phyloP scores from a whole-genome alignment of 2,113 vertebrate species.

The Vireo altiloquus region DNA sequence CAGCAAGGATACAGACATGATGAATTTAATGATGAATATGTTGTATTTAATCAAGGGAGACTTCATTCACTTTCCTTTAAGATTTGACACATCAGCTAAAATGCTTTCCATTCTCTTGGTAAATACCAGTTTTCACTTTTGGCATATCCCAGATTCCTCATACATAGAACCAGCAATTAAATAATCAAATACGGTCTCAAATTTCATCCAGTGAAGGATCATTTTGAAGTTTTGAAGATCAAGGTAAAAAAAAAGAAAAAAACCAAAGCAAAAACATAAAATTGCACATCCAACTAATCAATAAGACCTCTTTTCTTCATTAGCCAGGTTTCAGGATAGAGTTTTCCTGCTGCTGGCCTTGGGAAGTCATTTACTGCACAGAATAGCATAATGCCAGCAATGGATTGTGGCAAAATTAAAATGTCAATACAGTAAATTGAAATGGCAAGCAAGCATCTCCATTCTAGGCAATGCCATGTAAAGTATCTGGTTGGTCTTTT shows the following conservation, averaged over 20 bases:
- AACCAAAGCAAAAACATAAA: not conserved
- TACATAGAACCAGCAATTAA: not conserved
- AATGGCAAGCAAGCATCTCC: conserved; percentile 5
- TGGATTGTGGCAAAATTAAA: conserved; percentile 56
- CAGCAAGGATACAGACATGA: not conserved
- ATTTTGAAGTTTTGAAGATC: not conserved
- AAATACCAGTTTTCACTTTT: not conserved
- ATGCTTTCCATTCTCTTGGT: not conserved
- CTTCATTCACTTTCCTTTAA: not conserved
- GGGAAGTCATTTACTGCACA: not conserved
- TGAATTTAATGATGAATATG: not conserved
- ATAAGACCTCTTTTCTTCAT: conserved; percentile 7
- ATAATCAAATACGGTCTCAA: not conserved
- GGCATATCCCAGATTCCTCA: not conserved
- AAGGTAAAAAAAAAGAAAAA: not conserved
- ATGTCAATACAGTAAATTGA: conserved; percentile 54
- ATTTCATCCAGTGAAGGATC: not conserved
- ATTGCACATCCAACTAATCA: not conserved
- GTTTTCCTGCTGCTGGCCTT: conserved; percentile 12
- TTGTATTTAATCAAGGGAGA: not conserved
- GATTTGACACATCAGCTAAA: not conserved
- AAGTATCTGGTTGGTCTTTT: conserved; percentile 1
- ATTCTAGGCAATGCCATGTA: conserved; percentile 1
- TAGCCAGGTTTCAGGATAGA: not conserved
- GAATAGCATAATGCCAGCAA: not conserved